phyloP scores from a whole-genome alignment of 2,113 vertebrate species.

The Neodon shergylaensis region DNA sequence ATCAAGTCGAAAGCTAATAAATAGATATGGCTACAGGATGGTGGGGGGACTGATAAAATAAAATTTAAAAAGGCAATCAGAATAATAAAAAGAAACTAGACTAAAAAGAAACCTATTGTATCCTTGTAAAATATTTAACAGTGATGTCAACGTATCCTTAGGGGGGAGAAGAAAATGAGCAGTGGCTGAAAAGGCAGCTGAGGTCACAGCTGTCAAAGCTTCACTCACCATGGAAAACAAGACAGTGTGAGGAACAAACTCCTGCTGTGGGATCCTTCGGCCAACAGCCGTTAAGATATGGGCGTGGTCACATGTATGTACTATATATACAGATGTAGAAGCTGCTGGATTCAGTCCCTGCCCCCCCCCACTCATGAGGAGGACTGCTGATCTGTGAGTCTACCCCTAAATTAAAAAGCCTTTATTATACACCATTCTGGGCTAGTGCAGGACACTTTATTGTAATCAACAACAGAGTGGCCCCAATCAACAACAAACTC shows the following conservation, averaged over 20 bases:
- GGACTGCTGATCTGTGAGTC: too few relatives aligned
- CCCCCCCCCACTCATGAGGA: too few relatives aligned
- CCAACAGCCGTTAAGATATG: too few relatives aligned
- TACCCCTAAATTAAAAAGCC: too few relatives aligned
- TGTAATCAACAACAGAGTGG: too few relatives aligned
- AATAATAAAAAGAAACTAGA: neutral
- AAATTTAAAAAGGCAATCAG: neutral
- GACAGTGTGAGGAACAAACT: neutral
- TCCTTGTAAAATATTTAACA: neutral
- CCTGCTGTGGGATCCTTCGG: neutral
- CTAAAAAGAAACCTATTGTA: neutral
- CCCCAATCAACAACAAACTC: too few relatives aligned
- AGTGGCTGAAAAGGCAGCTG: neutral
- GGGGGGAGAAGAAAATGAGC: neutral
- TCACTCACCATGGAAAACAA: neutral
- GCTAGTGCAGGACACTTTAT: too few relatives aligned
- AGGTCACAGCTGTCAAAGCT: neutral
- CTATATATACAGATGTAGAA: too few relatives aligned
- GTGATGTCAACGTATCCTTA: too few relatives aligned
- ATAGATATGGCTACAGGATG: neutral
- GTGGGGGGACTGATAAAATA: neutral
- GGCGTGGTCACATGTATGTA: too few relatives aligned
- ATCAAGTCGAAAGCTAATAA: neutral
- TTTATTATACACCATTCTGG: too few relatives aligned
- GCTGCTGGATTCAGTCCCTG: too few relatives aligned